These are phyloP conservation scores for Eutrigla gurnardus DNA, from an alignment of 2,797 vertebrate genomes.

Conservation along the genomic window DNA sequence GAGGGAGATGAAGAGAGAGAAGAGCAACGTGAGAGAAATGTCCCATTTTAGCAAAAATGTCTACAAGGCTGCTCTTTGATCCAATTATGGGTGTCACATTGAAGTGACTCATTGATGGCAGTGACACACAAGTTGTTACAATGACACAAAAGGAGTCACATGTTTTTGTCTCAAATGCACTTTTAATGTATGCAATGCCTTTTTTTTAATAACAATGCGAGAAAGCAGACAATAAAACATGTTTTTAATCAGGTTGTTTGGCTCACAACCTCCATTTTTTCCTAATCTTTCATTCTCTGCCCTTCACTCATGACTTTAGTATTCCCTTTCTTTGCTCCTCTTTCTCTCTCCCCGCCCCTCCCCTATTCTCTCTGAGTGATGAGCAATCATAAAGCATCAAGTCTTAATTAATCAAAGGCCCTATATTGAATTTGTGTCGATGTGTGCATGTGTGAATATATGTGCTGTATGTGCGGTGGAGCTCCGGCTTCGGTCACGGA, in stretches of 20 bases:
- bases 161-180: not conserved
- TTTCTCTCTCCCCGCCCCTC: not conserved
- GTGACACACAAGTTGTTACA: not conserved
- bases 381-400: constrained; percentile 44
- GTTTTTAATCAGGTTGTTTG: constrained; percentile 33
- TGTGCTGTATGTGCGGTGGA: not conserved
- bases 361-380: constrained; percentile 33
- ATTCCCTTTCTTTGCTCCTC: not conserved
- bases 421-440: constrained; percentile 17
- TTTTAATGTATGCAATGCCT: constrained; percentile 9
- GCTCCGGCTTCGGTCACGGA: constrained; percentile 12
- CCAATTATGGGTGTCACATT: constrained; percentile 18
- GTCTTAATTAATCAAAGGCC: constrained; percentile 46
- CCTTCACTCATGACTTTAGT: constrained; percentile 4
- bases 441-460: not conserved
- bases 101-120: constrained; percentile 18
- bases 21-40: constrained; percentile 16
- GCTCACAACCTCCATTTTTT: not conserved
- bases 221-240: constrained; percentile 2
- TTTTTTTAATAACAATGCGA: constrained; percentile 1
- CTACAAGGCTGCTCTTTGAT: constrained; percentile 16
- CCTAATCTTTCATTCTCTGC: constrained; percentile 11
- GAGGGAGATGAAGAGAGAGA: not conserved
- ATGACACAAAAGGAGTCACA: not conserved
- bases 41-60: constrained; percentile 27